These are phyloP conservation scores for Luperina testacea DNA, from an alignment of 2,888 invertebrate genomes.

Conservation along the genomic window DNA sequence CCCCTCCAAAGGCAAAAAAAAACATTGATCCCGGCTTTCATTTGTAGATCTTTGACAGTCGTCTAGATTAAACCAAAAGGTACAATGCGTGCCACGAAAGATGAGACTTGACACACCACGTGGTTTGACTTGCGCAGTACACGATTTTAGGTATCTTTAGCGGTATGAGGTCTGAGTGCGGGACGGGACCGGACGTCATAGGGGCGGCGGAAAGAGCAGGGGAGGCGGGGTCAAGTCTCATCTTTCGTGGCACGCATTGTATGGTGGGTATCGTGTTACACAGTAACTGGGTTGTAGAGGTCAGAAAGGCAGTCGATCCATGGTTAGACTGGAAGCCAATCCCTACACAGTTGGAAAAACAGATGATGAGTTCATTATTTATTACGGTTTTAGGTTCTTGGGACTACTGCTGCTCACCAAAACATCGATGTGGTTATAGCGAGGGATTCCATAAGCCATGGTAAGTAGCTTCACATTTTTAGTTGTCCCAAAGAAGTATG, in stretches of 20 bases:
- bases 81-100: too few species aligned
- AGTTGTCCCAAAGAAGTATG: neutral
- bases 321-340: neutral
- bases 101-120: too few species aligned
- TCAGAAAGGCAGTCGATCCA: neutral
- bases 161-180: too few species aligned
- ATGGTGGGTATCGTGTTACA: neutral
- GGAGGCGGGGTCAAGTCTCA: too few species aligned
- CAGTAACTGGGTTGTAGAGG: neutral
- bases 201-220: too few species aligned
- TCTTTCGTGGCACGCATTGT: too few species aligned
- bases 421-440: constrained; percentile 95
- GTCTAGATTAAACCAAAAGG: too few species aligned
- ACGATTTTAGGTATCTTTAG: too few species aligned
- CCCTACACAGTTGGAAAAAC: neutral
- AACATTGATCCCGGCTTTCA: too few species aligned
- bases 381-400: constrained; percentile 90
- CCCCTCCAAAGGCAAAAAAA: neutral
- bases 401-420: constrained; percentile 96
- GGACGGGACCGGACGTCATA: too few species aligned
- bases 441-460: constrained; percentile 95
- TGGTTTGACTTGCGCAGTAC: too few species aligned
- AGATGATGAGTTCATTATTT: neutral
- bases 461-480: constrained; percentile 71
- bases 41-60: too few species aligned